Percentiles rank a stretch among this genome's conserved stretches.
phyloP scores from a whole-genome alignment of 2,888 invertebrate genomes.

The Oscheius sp. region DNA sequence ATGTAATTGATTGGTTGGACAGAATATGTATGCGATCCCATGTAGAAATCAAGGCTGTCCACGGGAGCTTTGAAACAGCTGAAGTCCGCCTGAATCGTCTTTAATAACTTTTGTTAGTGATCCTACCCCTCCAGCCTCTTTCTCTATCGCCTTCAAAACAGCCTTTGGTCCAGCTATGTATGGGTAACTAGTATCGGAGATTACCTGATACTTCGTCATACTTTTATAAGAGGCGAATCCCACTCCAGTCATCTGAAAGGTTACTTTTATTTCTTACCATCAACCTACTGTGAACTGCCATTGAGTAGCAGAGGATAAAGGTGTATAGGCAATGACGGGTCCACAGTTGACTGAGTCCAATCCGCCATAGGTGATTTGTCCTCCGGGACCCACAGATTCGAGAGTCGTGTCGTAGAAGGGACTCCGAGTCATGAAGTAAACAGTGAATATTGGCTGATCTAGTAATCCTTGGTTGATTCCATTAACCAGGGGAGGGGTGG shows the following conservation, averaged over 20 bases:
- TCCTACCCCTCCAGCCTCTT: conserved; percentile 12
- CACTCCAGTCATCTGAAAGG: conserved; percentile 6
- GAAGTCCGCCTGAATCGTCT: background rate
- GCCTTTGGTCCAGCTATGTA: background rate
- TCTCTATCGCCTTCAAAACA: conserved; percentile 1
- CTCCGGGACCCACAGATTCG: background rate
- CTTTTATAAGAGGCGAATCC: background rate
- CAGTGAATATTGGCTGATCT: background rate
- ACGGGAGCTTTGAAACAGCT: background rate
- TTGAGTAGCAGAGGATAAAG: conserved; percentile 2
- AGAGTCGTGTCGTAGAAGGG: conserved; percentile 10
- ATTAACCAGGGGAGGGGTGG: conserved; percentile 1
- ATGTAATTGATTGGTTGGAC: conserved; percentile 13
- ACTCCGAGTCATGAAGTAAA: background rate
- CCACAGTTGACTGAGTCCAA: conserved; percentile 12
- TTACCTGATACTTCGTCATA: background rate
- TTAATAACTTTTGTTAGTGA: background rate
- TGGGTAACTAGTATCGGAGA: background rate
- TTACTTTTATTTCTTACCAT: too few species aligned
- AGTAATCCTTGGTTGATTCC: conserved; percentile 5
- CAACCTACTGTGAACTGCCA: conserved; percentile 6
- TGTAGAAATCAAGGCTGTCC: background rate
- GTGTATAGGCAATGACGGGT: background rate
- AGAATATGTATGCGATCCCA: background rate
- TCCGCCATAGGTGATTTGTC: conserved; percentile 10